Conservation (phyloP, 2,888 invertebrate genomes). For the Spatulosminthurus flaviceps region DNA sequence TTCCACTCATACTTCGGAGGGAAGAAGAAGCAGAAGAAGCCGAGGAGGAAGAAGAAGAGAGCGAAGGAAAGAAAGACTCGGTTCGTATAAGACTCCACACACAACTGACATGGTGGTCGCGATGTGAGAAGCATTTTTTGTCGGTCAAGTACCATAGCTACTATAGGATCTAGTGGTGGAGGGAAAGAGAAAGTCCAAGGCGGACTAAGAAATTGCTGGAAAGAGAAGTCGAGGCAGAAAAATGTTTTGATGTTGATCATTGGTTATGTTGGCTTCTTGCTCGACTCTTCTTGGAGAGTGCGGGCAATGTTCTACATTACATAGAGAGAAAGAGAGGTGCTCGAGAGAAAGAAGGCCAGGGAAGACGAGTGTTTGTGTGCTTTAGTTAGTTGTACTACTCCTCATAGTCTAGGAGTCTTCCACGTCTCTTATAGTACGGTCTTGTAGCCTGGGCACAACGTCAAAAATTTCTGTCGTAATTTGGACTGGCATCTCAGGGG, state of each 20-base stretch:
- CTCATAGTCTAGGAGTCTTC: constrained; percentile 4
- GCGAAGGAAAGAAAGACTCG: background rate
- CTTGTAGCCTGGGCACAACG: constrained; percentile 51
- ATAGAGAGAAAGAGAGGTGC: too few species aligned
- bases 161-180: too few species aligned
- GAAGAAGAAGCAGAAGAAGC: background rate
- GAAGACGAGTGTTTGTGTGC: constrained; percentile 22
- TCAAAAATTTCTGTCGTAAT: constrained; percentile 64
- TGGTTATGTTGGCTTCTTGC: constrained; percentile 33
- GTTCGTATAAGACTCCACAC: background rate
- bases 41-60: background rate
- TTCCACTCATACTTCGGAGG: background rate
- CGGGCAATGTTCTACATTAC: background rate
- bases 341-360: constrained; percentile 26
- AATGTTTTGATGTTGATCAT: constrained; percentile 44
- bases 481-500: constrained; percentile 64
- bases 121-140: constrained; percentile 52
- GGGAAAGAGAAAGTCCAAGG: constrained; percentile 29
- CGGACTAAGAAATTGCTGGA: constrained; percentile 37
- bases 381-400: too few species aligned
- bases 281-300: background rate
- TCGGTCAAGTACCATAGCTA: constrained; percentile 53
- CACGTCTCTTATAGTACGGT: constrained; percentile 22
- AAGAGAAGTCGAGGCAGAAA: constrained; percentile 33
- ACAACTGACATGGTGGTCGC: constrained; percentile 30